Evolutionary conservation across 2,888 invertebrate species (phyloP).

Genomic region (Euplexia lucipara): DNA sequence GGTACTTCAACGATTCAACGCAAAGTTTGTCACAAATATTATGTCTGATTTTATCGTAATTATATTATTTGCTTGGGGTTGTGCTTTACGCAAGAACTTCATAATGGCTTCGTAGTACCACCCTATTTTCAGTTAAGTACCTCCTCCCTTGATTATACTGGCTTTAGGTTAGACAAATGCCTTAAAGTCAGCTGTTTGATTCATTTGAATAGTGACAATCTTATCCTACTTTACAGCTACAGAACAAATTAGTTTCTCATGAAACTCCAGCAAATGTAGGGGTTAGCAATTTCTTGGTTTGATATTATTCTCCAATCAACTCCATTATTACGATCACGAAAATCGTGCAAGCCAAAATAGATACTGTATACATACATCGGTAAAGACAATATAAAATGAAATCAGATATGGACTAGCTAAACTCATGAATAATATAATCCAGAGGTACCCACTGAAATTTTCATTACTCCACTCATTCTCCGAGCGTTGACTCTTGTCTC

Average conservation of each 20-base stretch:
- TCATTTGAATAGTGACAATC: neutral
- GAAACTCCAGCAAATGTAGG: neutral
- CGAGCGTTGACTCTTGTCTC: conserved; percentile 58
- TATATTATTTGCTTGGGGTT: conserved; percentile 14
- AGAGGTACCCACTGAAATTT: conserved; percentile 58
- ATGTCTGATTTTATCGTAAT: conserved; percentile 7
- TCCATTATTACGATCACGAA: conserved; percentile 26
- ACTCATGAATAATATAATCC: conserved; percentile 61
- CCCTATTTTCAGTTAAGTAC: neutral
- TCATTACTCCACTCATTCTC: conserved; percentile 55
- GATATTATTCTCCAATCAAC: conserved; percentile 9
- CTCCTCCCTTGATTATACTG: neutral
- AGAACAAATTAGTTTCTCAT: neutral
- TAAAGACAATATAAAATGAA: conserved; percentile 46
- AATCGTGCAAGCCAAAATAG: conserved; percentile 20
- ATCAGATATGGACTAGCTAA: conserved; percentile 50
- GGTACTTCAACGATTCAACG: conserved; percentile 11
- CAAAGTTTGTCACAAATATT: conserved; percentile 26
- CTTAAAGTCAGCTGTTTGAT: neutral
- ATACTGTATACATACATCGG: conserved; percentile 12
- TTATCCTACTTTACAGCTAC: neutral
- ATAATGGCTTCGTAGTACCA: neutral
- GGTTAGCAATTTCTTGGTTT: neutral
- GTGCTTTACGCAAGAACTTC: neutral
- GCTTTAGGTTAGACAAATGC: neutral